phyloP scores from a whole-genome alignment of 2,888 invertebrate genomes.

The Tachina grossa region DNA sequence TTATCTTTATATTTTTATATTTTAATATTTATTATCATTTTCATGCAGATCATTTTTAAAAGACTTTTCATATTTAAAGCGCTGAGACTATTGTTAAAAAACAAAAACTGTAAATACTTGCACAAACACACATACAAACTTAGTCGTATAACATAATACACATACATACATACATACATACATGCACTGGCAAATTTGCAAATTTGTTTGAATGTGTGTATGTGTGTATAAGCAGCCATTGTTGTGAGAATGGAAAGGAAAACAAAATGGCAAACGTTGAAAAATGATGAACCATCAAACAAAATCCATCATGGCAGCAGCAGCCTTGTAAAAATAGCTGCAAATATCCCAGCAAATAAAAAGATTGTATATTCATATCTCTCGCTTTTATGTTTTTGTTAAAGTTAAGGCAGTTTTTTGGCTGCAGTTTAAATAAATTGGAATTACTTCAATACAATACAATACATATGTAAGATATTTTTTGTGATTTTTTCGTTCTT shows the following conservation, averaged over 20 bases:
- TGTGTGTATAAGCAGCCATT: conserved; percentile 40
- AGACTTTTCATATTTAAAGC: conserved; percentile 7
- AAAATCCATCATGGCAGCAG: conserved; percentile 70
- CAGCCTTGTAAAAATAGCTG: conserved; percentile 65
- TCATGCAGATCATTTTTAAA: not conserved
- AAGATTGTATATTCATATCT: not conserved
- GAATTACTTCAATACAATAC: not conserved
- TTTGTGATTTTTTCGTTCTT: not conserved
- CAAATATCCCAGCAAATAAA: conserved; percentile 36
- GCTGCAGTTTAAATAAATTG: not conserved
- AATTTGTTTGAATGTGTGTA: not conserved
- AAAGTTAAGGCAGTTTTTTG: not conserved
- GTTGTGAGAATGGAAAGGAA: conserved; percentile 55
- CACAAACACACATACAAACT: not conserved
- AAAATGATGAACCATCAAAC: conserved; percentile 72
- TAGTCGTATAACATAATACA: no score
- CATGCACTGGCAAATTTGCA: not conserved
- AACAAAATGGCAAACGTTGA: conserved; percentile 70
- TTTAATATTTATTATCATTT: not conserved
- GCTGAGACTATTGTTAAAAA: conserved; percentile 8
- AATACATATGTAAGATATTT: not conserved
- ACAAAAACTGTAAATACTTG: conserved; percentile 7
- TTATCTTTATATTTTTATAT: not conserved
- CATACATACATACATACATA: not conserved
- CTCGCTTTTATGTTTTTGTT: not conserved